Percentiles rank a stretch among this genome's conserved stretches.
Evolutionary conservation across 2,113 vertebrate genomes (phyloP).

Genomic region (Coturnix japonica): DNA sequence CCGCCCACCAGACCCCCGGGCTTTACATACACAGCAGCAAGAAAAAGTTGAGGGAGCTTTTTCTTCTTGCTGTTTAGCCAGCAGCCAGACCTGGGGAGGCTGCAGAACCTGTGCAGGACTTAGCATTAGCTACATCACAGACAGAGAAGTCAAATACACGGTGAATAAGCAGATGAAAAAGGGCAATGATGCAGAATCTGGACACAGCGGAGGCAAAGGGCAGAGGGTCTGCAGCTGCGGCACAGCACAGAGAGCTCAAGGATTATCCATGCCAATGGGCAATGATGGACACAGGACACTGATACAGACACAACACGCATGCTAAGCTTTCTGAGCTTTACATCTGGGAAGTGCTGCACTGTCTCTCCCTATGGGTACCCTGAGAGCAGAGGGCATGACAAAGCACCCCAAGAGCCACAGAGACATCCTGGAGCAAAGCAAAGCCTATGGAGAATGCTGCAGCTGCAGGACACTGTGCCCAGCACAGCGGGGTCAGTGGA

Average conservation of each 20-base stretch:
- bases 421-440: not conserved
- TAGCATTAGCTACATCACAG: not conserved
- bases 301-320: rapidly evolving
- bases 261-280: not conserved
- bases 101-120: not conserved
- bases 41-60: not conserved
- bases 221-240: not conserved
- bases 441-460: not conserved
- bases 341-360: not conserved
- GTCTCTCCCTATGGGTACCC: not conserved
- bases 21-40: not conserved
- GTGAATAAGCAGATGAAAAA: not conserved
- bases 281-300: not conserved
- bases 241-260: not conserved
- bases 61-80: not conserved
- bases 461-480: rapidly evolving
- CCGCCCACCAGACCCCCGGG: rapidly evolving
- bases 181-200: not conserved
- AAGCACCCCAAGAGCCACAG: not conserved
- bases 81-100: not conserved
- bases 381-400: not conserved
- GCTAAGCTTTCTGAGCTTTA: not conserved
- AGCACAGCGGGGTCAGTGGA: not conserved
- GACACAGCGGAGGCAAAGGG: not conserved
- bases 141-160: not conserved